Conservation (phyloP, 2,113 vertebrate species). For the Lasiurus borealis region DNA sequence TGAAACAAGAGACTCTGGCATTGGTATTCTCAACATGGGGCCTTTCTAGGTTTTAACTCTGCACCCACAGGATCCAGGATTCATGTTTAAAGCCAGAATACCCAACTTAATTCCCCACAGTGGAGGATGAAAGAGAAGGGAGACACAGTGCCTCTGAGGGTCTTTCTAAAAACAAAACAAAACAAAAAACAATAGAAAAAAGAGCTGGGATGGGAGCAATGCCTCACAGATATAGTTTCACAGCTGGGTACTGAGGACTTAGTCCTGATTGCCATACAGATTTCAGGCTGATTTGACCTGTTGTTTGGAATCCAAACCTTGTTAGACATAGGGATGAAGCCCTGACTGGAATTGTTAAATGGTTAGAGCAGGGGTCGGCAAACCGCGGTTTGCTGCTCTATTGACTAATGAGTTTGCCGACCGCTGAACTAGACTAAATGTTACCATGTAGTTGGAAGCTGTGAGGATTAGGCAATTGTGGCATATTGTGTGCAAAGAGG, state of each 20-base stretch:
- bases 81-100: not conserved
- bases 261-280: not conserved
- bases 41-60: not conserved
- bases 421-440: too few species aligned
- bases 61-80: not conserved
- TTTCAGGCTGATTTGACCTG: not conserved
- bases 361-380: too few species aligned
- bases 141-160: not conserved
- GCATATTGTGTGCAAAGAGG: too few species aligned
- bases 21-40: not conserved
- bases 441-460: too few species aligned
- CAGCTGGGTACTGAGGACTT: not conserved
- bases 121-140: not conserved
- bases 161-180: too few species aligned
- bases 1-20: not conserved
- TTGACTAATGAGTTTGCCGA: too few species aligned
- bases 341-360: too few species aligned
- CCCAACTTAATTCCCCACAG: slow-evolving; percentile 5
- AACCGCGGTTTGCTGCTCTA: too few species aligned
- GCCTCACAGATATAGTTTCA: not conserved
- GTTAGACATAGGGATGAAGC: not conserved
- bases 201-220: not conserved
- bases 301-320: not conserved
- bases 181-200: not conserved
- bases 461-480: too few species aligned